Conservation (phyloP, 2,113 vertebrate genomes). For the Paedocypris sp. region DNA sequence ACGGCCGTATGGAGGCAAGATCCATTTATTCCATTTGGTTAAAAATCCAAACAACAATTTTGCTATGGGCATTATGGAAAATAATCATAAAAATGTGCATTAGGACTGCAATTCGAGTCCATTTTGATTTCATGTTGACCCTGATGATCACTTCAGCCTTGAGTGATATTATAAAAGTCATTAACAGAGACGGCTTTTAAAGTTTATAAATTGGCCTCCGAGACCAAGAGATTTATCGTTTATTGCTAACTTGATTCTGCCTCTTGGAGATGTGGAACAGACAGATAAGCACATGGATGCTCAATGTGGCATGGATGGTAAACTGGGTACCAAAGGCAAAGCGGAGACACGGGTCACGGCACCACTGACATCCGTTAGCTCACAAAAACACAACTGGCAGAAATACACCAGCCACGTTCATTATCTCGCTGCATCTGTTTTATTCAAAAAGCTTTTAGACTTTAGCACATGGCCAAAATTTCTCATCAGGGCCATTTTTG, state of each 20-base stretch:
- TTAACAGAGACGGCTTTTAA: neutral
- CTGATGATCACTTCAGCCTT: slow-evolving; percentile 1
- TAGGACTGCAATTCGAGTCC: neutral
- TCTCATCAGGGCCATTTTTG: no score
- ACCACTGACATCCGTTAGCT: slow-evolving; percentile 53
- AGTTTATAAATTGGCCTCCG: neutral
- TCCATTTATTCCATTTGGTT: neutral
- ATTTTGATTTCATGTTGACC: neutral
- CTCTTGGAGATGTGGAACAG: slow-evolving; percentile 22
- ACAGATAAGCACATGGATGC: slow-evolving; percentile 31
- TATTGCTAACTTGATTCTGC: neutral
- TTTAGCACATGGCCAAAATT: no score
- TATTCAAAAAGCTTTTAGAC: slow-evolving; percentile 16
- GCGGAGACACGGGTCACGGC: slow-evolving; percentile 33
- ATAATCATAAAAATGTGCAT: neutral
- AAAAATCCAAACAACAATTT: no score
- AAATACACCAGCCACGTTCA: slow-evolving; percentile 42
- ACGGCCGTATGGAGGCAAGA: neutral
- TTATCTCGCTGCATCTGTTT: slow-evolving; percentile 26
- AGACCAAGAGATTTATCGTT: neutral
- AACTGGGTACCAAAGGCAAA: slow-evolving; percentile 46
- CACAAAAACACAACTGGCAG: no score
- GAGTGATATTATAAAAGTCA: neutral
- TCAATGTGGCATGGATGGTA: slow-evolving; percentile 47
- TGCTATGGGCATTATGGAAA: no score